phyloP scores from a whole-genome alignment of 2,113 vertebrate species.

The Colius striatus region DNA sequence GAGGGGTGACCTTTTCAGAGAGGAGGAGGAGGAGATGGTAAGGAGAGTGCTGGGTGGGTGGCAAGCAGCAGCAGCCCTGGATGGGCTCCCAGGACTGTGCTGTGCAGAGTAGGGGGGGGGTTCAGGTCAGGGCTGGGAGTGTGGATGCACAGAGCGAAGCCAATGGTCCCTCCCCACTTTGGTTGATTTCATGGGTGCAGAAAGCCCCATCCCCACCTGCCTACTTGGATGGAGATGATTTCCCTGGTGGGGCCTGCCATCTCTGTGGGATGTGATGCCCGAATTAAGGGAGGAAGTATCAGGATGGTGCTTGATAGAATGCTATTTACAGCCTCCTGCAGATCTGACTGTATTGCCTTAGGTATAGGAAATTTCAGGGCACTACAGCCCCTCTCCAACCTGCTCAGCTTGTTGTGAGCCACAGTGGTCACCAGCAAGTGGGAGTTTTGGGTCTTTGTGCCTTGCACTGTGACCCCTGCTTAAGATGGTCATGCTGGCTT shows the following conservation, averaged over 20 bases:
- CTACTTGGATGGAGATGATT: not conserved
- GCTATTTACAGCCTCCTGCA: not conserved
- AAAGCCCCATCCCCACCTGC: not conserved
- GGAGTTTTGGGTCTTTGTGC: not conserved
- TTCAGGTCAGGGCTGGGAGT: not conserved
- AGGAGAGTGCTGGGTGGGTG: not conserved
- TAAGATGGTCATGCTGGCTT: rapidly evolving
- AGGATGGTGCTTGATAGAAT: not conserved
- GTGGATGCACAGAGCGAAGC: rapidly evolving
- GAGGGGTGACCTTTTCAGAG: not conserved
- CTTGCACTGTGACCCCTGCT: not conserved
- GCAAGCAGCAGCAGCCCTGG: not conserved
- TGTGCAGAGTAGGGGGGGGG: not conserved
- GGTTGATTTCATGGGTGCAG: not conserved
- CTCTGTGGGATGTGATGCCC: not conserved
- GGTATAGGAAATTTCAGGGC: not conserved
- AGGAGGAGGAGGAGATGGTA: not conserved
- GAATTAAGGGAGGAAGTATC: not conserved
- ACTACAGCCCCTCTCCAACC: not conserved
- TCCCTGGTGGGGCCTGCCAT: not conserved
- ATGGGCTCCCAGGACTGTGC: not conserved
- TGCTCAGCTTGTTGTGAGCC: not conserved
- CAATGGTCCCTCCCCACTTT: not conserved
- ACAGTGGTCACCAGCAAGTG: not conserved
- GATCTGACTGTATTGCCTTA: not conserved